Conservation (phyloP, 2,888 invertebrate genomes). For the Eulithis testata region DNA sequence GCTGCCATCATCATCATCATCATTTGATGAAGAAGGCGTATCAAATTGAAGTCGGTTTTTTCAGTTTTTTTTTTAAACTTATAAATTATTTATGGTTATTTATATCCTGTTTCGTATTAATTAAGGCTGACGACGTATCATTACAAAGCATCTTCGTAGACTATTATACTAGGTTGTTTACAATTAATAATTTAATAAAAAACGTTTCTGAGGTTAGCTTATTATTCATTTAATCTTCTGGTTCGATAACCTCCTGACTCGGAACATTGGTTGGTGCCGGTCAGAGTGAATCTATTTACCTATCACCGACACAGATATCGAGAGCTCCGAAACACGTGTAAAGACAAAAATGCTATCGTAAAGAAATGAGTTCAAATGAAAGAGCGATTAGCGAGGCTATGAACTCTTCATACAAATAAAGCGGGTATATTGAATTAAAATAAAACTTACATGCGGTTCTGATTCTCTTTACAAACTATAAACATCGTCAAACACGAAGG, state of each 20-base stretch:
- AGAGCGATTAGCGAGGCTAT: neutral
- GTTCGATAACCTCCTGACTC: conserved; percentile 19
- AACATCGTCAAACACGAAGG: conserved; percentile 19
- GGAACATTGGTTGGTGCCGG: conserved; percentile 18
- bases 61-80: no score
- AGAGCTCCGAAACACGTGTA: neutral
- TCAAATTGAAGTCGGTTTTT: no score
- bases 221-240: conserved; percentile 15
- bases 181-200: conserved; percentile 13
- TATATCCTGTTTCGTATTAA: neutral
- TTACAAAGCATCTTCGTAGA: conserved; percentile 6
- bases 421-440: neutral
- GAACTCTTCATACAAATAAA: neutral
- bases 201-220: conserved; percentile 7
- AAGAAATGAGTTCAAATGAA: conserved; percentile 1
- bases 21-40: no score
- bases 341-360: neutral
- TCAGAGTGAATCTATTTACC: conserved; percentile 4
- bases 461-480: conserved; percentile 10
- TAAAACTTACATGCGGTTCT: neutral
- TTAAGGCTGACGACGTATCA: neutral
- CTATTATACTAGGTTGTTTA: neutral
- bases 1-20: no score
- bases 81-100: no score
- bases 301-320: conserved; percentile 8